Percentiles rank a stretch among this genome's conserved stretches.
These are phyloP conservation scores for Panthera uncia DNA, from an alignment of 2,113 vertebrate species.

Conservation along the genomic window DNA sequence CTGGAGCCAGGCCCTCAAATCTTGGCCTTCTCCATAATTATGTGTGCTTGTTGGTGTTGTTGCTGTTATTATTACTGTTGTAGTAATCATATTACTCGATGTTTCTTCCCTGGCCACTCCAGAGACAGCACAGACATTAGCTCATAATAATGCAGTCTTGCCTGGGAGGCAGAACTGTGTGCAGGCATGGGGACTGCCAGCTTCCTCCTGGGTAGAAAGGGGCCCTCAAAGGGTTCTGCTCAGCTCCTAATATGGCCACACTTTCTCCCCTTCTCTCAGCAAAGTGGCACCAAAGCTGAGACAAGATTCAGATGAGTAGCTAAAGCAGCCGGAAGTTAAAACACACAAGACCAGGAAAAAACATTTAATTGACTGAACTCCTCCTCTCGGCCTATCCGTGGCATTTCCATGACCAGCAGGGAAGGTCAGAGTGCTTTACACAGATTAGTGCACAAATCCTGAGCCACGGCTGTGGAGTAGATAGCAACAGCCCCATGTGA, in stretches of 20 bases:
- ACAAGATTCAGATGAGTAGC: not conserved
- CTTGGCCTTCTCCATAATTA: not conserved
- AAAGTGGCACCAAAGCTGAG: not conserved
- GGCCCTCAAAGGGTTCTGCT: not conserved
- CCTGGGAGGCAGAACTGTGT: conserved; percentile 23
- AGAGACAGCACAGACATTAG: conserved; percentile 67
- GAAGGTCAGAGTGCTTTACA: not conserved
- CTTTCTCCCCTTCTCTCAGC: not conserved
- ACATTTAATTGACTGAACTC: not conserved
- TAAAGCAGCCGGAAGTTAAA: not conserved
- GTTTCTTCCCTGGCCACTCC: conserved; percentile 42
- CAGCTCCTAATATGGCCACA: not conserved
- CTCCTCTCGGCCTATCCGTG: not conserved
- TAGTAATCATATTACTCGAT: conserved; percentile 3
- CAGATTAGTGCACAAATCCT: not conserved
- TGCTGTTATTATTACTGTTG: conserved; percentile 51
- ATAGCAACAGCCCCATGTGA: not conserved
- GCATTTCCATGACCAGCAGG: not conserved
- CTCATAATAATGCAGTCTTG: conserved; percentile 50
- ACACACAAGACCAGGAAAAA: not conserved
- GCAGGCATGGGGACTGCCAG: not conserved
- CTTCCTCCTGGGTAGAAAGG: conserved; percentile 2
- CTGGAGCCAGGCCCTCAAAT: not conserved
- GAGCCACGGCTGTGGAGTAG: not conserved
- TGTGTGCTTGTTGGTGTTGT: not conserved